Evolutionary conservation across 1,140 invertebrate species (phyloP).

Genomic region (Drosophila kanapiae): DNA sequence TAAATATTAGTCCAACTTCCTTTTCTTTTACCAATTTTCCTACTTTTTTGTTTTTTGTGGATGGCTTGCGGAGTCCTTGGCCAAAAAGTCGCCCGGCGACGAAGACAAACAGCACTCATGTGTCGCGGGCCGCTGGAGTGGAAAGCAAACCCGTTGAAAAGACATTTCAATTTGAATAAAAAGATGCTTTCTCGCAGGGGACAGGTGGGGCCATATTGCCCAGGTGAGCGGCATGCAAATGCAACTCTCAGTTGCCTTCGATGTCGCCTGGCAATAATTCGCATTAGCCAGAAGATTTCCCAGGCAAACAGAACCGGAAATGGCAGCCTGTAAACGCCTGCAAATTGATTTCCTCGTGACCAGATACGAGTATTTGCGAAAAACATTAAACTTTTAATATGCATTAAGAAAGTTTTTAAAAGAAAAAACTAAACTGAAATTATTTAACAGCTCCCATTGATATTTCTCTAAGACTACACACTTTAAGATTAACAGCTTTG

Average conservation of each 20-base stretch:
- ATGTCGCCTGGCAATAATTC: conserved; percentile 67
- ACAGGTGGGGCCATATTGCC: conserved; percentile 5
- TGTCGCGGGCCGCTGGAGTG: conserved; percentile 76
- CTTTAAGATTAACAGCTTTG: not conserved
- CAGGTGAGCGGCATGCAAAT: conserved; percentile 71
- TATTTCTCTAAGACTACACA: not conserved
- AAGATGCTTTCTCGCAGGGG: conserved; percentile 35
- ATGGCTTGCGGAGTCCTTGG: conserved; percentile 54
- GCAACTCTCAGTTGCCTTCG: conserved; percentile 17
- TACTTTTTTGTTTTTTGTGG: conserved; percentile 5
- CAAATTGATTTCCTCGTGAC: conserved; percentile 33
- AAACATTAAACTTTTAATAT: not conserved
- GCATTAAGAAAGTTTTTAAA: not conserved
- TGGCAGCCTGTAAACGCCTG: conserved; percentile 29
- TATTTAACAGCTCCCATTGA: not conserved
- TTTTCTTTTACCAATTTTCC: conserved; percentile 6
- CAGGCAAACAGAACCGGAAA: conserved; percentile 53
- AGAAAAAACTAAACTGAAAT: not conserved
- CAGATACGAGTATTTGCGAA: conserved; percentile 9
- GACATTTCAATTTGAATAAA: conserved; percentile 82
- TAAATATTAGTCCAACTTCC: not conserved
- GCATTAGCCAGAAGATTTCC: conserved; percentile 75
- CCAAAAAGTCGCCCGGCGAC: conserved; percentile 70
- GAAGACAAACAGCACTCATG: conserved; percentile 83
- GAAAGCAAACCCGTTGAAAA: conserved; percentile 83